Evolutionary conservation across 2,888 invertebrate genomes (phyloP).

Genomic region (Pristionchus entomophagus): DNA sequence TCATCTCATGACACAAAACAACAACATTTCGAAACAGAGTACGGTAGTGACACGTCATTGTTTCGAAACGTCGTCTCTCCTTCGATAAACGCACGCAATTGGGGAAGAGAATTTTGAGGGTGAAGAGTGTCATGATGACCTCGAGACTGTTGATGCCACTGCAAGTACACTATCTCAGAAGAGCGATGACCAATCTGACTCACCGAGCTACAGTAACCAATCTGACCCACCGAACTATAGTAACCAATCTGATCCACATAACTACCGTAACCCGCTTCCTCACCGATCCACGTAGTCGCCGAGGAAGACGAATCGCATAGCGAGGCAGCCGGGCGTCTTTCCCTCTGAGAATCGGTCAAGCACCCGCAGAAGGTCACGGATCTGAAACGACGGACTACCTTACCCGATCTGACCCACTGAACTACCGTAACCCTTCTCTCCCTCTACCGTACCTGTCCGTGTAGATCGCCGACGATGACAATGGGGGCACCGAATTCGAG

Average conservation of each 20-base stretch:
- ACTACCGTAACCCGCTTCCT: background rate
- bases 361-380: background rate
- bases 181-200: background rate
- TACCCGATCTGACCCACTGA: background rate
- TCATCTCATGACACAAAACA: no score
- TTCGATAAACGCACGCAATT: background rate
- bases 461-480: slow-evolving; percentile 22
- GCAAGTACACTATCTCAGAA: background rate
- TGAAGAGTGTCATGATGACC: slow-evolving; percentile 19
- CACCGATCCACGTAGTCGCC: slow-evolving; percentile 41
- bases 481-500: slow-evolving; percentile 24
- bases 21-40: background rate
- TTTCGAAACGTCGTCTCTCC: background rate
- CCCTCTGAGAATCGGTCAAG: slow-evolving; percentile 26
- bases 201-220: background rate
- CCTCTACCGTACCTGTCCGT: slow-evolving; percentile 25
- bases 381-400: background rate
- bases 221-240: no score
- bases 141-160: slow-evolving; percentile 2
- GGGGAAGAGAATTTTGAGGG: slow-evolving; percentile 39
- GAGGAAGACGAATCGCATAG: slow-evolving; percentile 40
- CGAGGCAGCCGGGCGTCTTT: slow-evolving; percentile 31
- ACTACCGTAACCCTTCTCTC: no score
- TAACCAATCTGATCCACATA: background rate
- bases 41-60: background rate